Conservation (phyloP, 2,888 invertebrate genomes). For the Julus scandinavius region DNA sequence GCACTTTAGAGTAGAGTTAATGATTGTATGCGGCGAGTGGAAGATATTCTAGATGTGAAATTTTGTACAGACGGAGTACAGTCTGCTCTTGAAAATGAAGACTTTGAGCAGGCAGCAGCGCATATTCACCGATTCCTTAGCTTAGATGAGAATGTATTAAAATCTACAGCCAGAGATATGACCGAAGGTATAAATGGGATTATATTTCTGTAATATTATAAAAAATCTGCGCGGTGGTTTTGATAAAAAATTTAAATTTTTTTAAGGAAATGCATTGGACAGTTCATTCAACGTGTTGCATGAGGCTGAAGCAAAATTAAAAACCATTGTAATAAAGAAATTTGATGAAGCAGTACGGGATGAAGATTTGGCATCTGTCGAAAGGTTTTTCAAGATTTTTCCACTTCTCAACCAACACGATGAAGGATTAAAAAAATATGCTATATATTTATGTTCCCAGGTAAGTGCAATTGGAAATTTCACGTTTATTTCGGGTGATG, state of each 20-base stretch:
- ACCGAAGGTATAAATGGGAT: slow-evolving; percentile 68
- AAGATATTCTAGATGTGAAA: slow-evolving; percentile 93
- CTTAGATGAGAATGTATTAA: slow-evolving; percentile 86
- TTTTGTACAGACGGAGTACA: slow-evolving; percentile 98
- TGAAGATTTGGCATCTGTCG: slow-evolving; percentile 89
- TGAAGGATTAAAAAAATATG: slow-evolving; percentile 88
- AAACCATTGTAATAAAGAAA: slow-evolving; percentile 77
- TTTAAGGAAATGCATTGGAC: slow-evolving; percentile 74
- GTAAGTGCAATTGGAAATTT: slow-evolving; percentile 65
- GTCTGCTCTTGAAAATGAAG: slow-evolving; percentile 90
- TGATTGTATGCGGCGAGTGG: slow-evolving; percentile 92
- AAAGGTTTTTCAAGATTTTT: slow-evolving; percentile 96
- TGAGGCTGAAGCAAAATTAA: slow-evolving; percentile 79
- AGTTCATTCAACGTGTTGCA: slow-evolving; percentile 79
- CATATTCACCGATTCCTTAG: slow-evolving; percentile 93
- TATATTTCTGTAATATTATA: background rate
- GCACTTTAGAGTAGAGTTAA: slow-evolving; percentile 83
- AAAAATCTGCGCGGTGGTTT: background rate
- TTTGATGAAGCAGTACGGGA: slow-evolving; percentile 91
- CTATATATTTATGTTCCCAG: slow-evolving; percentile 85
- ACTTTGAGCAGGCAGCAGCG: slow-evolving; percentile 95
- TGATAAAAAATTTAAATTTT: background rate
- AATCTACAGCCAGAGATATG: slow-evolving; percentile 81
- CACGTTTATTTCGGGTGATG: too few species aligned
- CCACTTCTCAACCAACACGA: slow-evolving; percentile 91